A percentile compares a stretch with the other conserved stretches of the same genome.
Evolutionary conservation across 2,113 vertebrate species (phyloP).

Genomic region (Benitochromis conjunctus): DNA sequence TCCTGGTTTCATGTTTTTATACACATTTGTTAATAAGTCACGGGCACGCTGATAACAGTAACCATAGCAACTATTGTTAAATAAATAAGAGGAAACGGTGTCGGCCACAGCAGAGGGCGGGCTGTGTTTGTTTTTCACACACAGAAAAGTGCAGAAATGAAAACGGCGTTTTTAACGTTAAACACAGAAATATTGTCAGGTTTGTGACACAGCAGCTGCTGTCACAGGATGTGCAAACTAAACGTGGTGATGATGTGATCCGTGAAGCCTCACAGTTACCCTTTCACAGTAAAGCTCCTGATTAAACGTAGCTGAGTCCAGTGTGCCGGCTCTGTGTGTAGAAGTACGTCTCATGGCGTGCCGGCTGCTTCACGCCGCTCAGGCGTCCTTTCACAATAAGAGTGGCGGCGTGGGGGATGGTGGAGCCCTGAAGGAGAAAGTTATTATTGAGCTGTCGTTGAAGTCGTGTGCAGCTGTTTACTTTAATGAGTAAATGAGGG

Average conservation of each 20-base stretch:
- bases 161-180: too few species aligned
- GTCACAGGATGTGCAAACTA: too few species aligned
- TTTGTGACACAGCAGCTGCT: too few species aligned
- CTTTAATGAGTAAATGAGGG: neutral
- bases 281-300: too few species aligned
- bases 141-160: too few species aligned
- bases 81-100: neutral
- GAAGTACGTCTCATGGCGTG: too few species aligned
- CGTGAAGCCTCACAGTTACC: too few species aligned
- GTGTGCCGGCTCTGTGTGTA: too few species aligned
- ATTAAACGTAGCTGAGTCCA: too few species aligned
- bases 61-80: neutral
- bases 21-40: accelerated
- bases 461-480: neutral
- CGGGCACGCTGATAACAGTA: neutral
- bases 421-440: neutral
- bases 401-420: accelerated
- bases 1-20: neutral
- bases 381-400: neutral
- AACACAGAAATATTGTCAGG: too few species aligned
- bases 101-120: neutral
- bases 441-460: accelerated
- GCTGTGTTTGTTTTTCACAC: neutral
- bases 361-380: neutral
- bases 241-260: too few species aligned